These are phyloP conservation scores for Nansenia antarctica DNA, from an alignment of 2,113 vertebrate genomes.

Conservation along the genomic window DNA sequence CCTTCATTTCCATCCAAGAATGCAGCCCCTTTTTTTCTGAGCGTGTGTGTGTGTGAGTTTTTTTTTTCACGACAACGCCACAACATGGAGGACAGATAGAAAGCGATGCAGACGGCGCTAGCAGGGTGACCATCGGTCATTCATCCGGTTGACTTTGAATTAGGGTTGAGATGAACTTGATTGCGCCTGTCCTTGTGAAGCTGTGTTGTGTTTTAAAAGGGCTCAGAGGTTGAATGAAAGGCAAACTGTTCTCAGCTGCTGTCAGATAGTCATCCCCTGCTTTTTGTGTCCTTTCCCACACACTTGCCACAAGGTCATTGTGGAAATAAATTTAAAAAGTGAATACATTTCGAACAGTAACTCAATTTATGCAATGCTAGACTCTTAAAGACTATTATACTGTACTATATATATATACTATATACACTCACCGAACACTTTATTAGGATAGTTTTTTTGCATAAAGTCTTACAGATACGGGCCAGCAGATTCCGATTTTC, in stretches of 20 bases:
- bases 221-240: conserved; percentile 74
- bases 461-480: too few species aligned
- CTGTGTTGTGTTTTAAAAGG: conserved; percentile 63
- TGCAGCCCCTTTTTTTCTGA: conserved; percentile 38
- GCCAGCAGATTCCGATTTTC: too few species aligned
- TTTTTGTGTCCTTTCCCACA: neutral
- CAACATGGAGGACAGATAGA: conserved; percentile 16
- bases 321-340: too few species aligned
- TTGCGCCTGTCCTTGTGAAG: conserved; percentile 72
- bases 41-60: conserved; percentile 24
- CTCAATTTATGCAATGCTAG: too few species aligned
- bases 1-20: too few species aligned
- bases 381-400: too few species aligned
- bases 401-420: too few species aligned
- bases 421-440: too few species aligned
- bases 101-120: conserved; percentile 17
- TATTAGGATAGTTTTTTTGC: too few species aligned
- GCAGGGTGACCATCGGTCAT: conserved; percentile 37
- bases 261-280: neutral
- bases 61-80: conserved; percentile 41
- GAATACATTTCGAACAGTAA: too few species aligned
- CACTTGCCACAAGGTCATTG: too few species aligned
- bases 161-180: conserved; percentile 73
- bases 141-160: conserved; percentile 81
- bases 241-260: conserved; percentile 55